Evolutionary conservation across 2,888 invertebrate genomes (phyloP).

Genomic region (Charanyca ferruginea): DNA sequence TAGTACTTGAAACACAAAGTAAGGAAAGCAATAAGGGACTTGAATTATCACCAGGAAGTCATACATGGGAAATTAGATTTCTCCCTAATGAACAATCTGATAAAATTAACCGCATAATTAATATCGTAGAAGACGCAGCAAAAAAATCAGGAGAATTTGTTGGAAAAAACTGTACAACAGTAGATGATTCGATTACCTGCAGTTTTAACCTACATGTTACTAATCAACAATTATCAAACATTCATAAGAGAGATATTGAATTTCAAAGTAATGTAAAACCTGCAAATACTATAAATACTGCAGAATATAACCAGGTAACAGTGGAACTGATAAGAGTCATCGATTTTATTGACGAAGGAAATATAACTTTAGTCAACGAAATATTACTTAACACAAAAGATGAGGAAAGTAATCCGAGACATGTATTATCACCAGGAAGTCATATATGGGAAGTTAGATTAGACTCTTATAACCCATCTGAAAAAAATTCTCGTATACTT

Average conservation of each 20-base stretch:
- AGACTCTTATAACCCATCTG: no score
- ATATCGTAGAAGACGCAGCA: constrained; percentile 5
- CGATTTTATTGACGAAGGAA: neutral
- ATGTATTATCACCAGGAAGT: no score
- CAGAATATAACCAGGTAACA: neutral
- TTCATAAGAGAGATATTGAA: constrained; percentile 6
- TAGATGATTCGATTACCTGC: neutral
- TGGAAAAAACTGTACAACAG: neutral
- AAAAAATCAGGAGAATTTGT: neutral
- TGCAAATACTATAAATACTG: no score
- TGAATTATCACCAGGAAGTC: constrained; percentile 7
- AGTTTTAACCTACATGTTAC: neutral
- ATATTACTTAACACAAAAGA: neutral
- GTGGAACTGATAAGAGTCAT: neutral
- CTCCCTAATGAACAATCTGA: neutral
- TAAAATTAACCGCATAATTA: neutral
- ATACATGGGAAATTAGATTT: constrained; percentile 31
- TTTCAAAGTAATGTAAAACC: neutral
- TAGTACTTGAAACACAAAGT: constrained; percentile 2
- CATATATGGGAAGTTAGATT: no score
- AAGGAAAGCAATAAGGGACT: neutral
- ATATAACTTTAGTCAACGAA: neutral
- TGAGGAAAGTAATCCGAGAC: neutral
- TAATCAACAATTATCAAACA: neutral
- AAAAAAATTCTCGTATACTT: no score